Evolutionary conservation across 2,113 vertebrate species (phyloP), one percentile per base, ranked within the genome.

Genomic region (Uropsilus gracilis): DNA sequence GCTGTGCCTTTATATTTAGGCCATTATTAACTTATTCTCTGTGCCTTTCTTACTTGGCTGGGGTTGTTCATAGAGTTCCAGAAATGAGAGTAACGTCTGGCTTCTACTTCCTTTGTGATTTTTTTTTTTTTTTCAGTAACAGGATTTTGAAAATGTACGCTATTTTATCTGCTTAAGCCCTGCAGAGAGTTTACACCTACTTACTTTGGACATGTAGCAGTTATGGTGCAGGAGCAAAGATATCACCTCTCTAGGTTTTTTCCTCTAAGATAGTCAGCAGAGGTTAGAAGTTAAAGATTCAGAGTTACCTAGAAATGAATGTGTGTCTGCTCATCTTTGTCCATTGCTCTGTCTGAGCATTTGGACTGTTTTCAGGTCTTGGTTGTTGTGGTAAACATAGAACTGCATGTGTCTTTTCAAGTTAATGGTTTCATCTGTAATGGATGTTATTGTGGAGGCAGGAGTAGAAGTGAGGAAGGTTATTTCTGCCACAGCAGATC

Each of bases 1-100:
- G 68, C 48, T 87, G 1, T 87, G 93, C 76, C 84, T 91, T 90
- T 87, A 39, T 96, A 94, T 94, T 77, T 80, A 95, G 93, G 80
- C 95, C 94, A 69, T 96, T 53, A 90, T 94, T 94, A 96, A 81
- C 94, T 80, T 84, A 42, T 94, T 96, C 89, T 91, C 22, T 55
- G 37, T 3, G 24, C 66, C 48, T 91, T 22, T 89, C 75, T 93
- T 90, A 37, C 71, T 59, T 81, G 66, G 34, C 48, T 82, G 24
- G 13, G n/a, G 78, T 34, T 87, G 46, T 96, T 95, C 32, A 6
- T 55, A 34, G 26, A 64, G 34, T 66, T 66, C 73, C 53, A 57
- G 72, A 72, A 95, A 68, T 63, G 53, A 90, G 24, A 71, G 72
- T 48, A 89, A 37, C 55, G 89, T 94, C 76, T 94, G 64, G 66